Conservation (phyloP, 2,888 invertebrate genomes). For the Lasioglossum leucozonium region DNA sequence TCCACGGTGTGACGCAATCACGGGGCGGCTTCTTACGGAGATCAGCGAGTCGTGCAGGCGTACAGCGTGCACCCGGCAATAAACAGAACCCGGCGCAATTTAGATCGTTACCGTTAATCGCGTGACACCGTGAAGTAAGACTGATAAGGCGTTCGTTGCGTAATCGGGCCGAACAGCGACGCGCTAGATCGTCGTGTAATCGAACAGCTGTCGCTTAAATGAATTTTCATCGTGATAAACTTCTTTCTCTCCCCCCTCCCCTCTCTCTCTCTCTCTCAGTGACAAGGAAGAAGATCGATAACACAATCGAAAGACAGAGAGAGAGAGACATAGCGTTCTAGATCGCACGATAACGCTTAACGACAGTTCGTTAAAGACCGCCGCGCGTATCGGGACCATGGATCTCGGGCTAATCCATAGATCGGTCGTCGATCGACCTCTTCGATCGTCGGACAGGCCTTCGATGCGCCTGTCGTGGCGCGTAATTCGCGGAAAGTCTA, state of each 20-base stretch:
- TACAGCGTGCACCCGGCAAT: constrained; percentile 2
- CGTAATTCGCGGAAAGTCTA: constrained; percentile 6
- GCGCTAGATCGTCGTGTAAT: constrained; percentile 48
- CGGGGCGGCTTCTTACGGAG: constrained; percentile 20
- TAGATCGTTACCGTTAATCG: constrained; percentile 41
- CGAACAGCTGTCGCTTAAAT: constrained; percentile 63
- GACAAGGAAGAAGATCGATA: background rate
- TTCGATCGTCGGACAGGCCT: background rate
- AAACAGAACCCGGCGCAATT: constrained; percentile 30
- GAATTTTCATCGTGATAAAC: constrained; percentile 67
- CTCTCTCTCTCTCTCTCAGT: background rate
- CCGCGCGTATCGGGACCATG: constrained; percentile 53
- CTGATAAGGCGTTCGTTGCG: constrained; percentile 37
- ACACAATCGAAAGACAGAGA: background rate
- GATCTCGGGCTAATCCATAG: constrained; percentile 58
- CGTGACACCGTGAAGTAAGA: constrained; percentile 26
- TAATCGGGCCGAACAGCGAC: constrained; percentile 38
- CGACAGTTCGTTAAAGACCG: constrained; percentile 69
- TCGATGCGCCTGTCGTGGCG: background rate
- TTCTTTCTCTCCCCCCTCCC: constrained; percentile 32
- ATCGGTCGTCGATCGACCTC: constrained; percentile 30
- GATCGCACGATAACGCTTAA: constrained; percentile 67
- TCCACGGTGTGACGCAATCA: constrained; percentile 12
- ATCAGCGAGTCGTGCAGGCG: constrained; percentile 11
- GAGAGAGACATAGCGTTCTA: constrained; percentile 33